Evolutionary conservation across 1,140 invertebrate species (phyloP).

Genomic region (Sycophaga agraensis): DNA sequence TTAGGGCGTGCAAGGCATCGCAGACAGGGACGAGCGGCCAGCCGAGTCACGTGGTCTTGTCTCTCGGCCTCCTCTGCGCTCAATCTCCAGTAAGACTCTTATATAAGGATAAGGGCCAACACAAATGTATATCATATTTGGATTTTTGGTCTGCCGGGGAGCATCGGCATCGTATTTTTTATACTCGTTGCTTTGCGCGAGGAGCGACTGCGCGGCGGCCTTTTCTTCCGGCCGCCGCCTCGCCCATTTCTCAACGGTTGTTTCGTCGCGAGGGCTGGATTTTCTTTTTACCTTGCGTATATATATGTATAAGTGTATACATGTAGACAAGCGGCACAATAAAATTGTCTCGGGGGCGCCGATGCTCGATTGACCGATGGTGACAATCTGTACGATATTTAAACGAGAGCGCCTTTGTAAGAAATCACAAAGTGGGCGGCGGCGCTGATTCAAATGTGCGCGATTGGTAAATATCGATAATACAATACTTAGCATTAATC

Average conservation of each 20-base stretch:
- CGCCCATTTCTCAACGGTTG: too few relatives aligned
- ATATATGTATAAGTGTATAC: too few relatives aligned
- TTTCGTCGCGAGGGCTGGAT: too few relatives aligned
- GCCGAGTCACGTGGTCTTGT: neutral
- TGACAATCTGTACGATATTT: constrained; percentile 26
- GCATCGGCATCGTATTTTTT: constrained; percentile 25
- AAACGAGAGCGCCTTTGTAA: too few relatives aligned
- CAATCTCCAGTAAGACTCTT: neutral
- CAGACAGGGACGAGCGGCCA: neutral
- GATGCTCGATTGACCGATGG: constrained; percentile 21
- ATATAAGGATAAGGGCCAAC: neutral
- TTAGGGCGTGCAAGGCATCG: neutral
- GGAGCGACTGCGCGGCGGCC: too few relatives aligned
- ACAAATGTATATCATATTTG: constrained; percentile 17
- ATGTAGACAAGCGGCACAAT: neutral
- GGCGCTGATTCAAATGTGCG: too few relatives aligned
- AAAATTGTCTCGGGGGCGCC: constrained; percentile 2
- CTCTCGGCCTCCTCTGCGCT: neutral
- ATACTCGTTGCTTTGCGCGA: constrained; percentile 2
- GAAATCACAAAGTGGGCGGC: too few relatives aligned
- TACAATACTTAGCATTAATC: too few relatives aligned
- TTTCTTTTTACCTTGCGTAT: too few relatives aligned
- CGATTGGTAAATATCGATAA: constrained; percentile 30
- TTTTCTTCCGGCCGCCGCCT: too few relatives aligned
- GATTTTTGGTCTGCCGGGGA: constrained; percentile 16